Base-by-base conservation (phyloP, 2,113 vertebrate genomes). In the Isurus oxyrinchus region DNA sequence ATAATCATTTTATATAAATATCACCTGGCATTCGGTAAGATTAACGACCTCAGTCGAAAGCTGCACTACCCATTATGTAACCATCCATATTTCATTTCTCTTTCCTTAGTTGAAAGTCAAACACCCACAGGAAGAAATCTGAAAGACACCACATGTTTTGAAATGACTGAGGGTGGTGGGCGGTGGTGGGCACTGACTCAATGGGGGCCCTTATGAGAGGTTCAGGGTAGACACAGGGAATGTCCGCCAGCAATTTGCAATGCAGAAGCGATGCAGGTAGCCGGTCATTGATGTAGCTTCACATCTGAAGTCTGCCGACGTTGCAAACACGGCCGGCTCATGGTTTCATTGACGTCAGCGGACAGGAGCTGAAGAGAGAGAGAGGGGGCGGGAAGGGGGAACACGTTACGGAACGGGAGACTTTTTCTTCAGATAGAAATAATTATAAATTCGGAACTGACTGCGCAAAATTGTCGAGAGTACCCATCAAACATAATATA, bases 301-400 rank as follows among this genome's bases (percentile, higher is more conserved):
- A 59, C 88, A 31, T 91, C 88, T 19, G 59, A 23, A 94, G 35
- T 61, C 14, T 40, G 35, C 90, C 35, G 5, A 8, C 90, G 90
- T 40, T 94, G 14, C 59, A 40, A 40, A 63, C 35, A 40, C 6
- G 35, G 5, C 59, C 5, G 16, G 59, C 2, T 59, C 5, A 16
- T 11, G 90, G 59, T 57, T 94, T n/a, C 21, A 63, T 94, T 94
- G 90, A 94, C 90, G 90, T 94, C 59, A 94, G n/a, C 10, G 87
- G 10, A 7, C 35, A 2, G 44, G 40, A 87, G 84, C 44, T 44
- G 40, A 49, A 49, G 84, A 49, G 84, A 87, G 53, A 13, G n/a
- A n/a, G n/a, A n/a, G 8, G 49, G 86, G 88, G 11, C 2, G 31
- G 88, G 87, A 13, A 2, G 14, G 88, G 55, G 55, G 27, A 0